Evolutionary conservation across 2,113 vertebrate species (phyloP).

Genomic region (Pseudorhombus dupliciocellatus): DNA sequence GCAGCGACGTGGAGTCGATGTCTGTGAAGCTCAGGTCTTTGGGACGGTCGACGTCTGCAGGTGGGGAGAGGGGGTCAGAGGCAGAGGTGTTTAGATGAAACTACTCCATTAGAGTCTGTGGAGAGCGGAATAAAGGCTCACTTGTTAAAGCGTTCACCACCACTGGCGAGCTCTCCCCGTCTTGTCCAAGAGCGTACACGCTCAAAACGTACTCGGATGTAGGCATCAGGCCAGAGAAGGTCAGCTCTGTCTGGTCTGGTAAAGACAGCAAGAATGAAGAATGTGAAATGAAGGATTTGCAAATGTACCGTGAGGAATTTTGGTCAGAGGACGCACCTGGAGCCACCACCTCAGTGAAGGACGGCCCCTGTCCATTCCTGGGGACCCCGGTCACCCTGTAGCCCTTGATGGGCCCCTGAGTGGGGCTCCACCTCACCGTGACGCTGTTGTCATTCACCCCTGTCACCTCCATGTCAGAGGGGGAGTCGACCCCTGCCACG

Average conservation of each 20-base stretch:
- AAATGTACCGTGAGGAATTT: neutral
- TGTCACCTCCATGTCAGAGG: conserved; percentile 89
- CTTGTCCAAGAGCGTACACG: conserved; percentile 87
- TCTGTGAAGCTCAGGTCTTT: conserved; percentile 95
- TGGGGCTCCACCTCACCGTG: conserved; percentile 91
- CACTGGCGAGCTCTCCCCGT: conserved; percentile 89
- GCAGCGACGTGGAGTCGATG: conserved; percentile 93
- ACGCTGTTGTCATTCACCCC: conserved; percentile 91
- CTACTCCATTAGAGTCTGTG: neutral
- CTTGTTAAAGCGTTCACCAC: conserved; percentile 90
- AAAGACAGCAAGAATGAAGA: conserved; percentile 10
- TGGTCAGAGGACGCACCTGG: conserved; percentile 80
- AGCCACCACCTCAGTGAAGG: conserved; percentile 85
- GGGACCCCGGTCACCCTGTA: conserved; percentile 92
- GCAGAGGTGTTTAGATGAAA: too few species aligned
- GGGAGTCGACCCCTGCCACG: conserved; percentile 88
- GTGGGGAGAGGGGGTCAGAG: neutral
- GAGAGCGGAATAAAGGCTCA: conserved; percentile 69
- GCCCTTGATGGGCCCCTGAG: conserved; percentile 88
- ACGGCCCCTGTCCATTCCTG: conserved; percentile 85
- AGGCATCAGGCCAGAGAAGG: conserved; percentile 93
- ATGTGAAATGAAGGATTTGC: neutral
- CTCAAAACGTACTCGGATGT: conserved; percentile 90
- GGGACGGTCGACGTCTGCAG: conserved; percentile 90
- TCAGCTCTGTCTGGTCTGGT: conserved; percentile 93